Evolutionary conservation across 2,113 vertebrate genomes (phyloP).

Genomic region (Anthoscopus minutus): DNA sequence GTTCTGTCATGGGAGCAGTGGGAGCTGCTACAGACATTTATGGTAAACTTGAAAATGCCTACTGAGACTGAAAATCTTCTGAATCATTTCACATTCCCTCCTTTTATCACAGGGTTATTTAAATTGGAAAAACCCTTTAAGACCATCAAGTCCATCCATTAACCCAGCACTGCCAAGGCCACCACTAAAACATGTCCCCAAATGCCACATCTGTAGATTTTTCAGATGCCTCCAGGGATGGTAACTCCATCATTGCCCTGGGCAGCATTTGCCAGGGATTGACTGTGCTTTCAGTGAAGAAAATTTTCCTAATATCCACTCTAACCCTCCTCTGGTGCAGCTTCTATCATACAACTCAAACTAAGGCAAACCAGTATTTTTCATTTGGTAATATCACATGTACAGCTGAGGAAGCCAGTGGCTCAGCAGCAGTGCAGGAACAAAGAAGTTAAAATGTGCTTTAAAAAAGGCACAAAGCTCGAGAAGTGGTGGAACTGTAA

Average conservation of each 20-base stretch:
- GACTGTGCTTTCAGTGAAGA: background rate
- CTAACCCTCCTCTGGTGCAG: background rate
- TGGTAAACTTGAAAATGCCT: background rate
- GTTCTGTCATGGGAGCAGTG: background rate
- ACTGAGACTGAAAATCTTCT: background rate
- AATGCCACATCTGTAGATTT: background rate
- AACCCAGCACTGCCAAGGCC: background rate
- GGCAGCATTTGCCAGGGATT: background rate
- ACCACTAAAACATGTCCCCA: background rate
- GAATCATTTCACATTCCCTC: background rate
- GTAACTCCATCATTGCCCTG: background rate
- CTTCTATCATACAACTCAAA: background rate
- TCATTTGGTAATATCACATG: rapidly evolving
- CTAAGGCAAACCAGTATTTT: background rate
- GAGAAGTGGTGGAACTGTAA: background rate
- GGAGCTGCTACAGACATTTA: background rate
- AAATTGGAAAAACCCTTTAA: background rate
- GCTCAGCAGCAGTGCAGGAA: background rate
- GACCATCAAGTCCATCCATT: background rate
- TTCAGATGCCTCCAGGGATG: background rate
- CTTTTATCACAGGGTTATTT: background rate
- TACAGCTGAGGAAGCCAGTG: rapidly evolving
- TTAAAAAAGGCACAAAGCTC: background rate
- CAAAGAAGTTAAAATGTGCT: background rate
- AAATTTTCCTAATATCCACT: background rate